Conservation (phyloP, 2,888 invertebrate genomes). For the Dermolepida albohirtum region DNA sequence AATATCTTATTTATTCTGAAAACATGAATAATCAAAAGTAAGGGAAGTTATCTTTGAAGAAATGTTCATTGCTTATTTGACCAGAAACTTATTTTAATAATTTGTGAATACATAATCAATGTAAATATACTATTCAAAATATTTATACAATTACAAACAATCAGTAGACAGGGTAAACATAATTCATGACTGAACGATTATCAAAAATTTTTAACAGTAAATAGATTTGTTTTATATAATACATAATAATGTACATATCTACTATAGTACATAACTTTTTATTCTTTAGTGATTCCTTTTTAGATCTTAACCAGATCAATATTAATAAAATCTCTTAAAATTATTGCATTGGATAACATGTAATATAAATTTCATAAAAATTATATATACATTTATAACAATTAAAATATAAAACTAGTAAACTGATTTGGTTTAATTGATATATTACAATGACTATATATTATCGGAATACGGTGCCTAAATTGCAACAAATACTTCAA, state of each 20-base stretch:
- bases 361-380: slow-evolving; percentile 43
- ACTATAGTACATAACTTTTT: slow-evolving; percentile 25
- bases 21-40: no score
- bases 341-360: slow-evolving; percentile 47
- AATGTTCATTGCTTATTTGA: slow-evolving; percentile 25
- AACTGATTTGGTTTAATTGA: slow-evolving; percentile 40
- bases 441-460: slow-evolving; percentile 32
- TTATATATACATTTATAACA: slow-evolving; percentile 42
- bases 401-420: slow-evolving; percentile 42
- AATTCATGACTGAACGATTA: slow-evolving; percentile 19
- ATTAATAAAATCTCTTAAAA: slow-evolving; percentile 43
- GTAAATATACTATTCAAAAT: slow-evolving; percentile 16
- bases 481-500: slow-evolving; percentile 23
- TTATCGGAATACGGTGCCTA: slow-evolving; percentile 1
- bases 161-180: slow-evolving; percentile 21
- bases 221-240: slow-evolving; percentile 13
- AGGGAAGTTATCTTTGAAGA: not conserved
- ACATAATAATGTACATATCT: slow-evolving; percentile 21
- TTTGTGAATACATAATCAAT: not conserved
- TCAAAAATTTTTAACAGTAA: slow-evolving; percentile 20
- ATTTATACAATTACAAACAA: slow-evolving; percentile 27
- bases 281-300: not conserved
- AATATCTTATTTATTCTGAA: no score
- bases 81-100: slow-evolving; percentile 15
- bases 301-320: slow-evolving; percentile 41